A percentile compares a stretch with the other conserved stretches of the same genome.
phyloP scores from a whole-genome alignment of 2,797 vertebrate species.

The Leptoclinus maculatus region DNA sequence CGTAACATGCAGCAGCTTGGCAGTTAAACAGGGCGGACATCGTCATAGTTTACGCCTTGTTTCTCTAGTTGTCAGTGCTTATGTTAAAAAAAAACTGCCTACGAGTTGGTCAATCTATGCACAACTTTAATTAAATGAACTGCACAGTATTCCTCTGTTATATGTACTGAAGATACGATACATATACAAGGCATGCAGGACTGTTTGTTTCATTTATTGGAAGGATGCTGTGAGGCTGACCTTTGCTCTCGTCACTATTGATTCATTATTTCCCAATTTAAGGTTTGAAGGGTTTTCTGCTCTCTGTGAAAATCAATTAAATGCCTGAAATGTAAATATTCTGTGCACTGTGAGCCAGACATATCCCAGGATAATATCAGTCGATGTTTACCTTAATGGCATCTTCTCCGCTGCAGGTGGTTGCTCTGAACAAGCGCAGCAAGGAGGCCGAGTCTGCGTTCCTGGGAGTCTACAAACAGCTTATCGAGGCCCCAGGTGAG shows the following conservation, averaged over 20 bases:
- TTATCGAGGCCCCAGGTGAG: conserved; percentile 97
- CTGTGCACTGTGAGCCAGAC: conserved; percentile 9
- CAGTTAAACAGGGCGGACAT: conserved; percentile 25
- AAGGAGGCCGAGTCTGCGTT: conserved; percentile 98
- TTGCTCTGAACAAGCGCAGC: conserved; percentile 96
- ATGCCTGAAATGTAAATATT: conserved; percentile 23
- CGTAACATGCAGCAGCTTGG: conserved; percentile 52
- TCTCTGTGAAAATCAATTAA: conserved; percentile 30
- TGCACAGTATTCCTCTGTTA: neutral
- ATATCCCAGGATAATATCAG: conserved; percentile 23
- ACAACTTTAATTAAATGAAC: neutral
- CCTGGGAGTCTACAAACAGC: conserved; percentile 95
- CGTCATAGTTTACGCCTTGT: neutral
- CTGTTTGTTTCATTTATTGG: conserved; percentile 34
- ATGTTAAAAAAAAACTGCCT: neutral
- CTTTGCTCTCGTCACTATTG: conserved; percentile 42
- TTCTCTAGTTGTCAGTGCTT: conserved; percentile 3
- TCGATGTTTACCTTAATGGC: conserved; percentile 52
- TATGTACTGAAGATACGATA: neutral
- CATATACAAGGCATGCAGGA: neutral
- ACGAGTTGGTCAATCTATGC: neutral
- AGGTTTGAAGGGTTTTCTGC: conserved; percentile 36
- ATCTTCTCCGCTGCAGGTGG: conserved; percentile 88
- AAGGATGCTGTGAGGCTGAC: conserved; percentile 28
- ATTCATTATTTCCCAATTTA: conserved; percentile 25